Base-by-base conservation (phyloP, 2,888 invertebrate genomes). In the Amblyteles armatorius region DNA sequence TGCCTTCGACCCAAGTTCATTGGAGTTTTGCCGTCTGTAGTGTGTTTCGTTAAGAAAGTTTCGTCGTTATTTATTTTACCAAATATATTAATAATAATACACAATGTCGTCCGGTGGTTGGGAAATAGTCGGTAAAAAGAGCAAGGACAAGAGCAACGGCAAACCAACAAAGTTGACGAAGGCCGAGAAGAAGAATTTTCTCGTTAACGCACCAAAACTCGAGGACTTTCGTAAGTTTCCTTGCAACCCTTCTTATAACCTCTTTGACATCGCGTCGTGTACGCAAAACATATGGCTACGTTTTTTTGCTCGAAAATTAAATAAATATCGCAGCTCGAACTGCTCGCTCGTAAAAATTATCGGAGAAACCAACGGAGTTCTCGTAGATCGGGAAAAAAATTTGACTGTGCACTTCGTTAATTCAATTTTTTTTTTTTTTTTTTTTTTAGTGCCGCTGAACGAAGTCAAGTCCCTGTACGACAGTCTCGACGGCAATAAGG, bases 191-290 rank as follows among this genome's bases (percentile, higher is more conserved):
- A 96, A 96, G 92, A 96, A 95, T 91, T 94, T 95, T 79, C 93
- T 94, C 78, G 95, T 96, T 92, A 96, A 95, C 94, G 95, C 95
- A 71, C 96, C 96, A 36, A 97, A 97, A 95, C 94, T 96, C 86
- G 97, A 97, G 92, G 97, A 97, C 94, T 95, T 97, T 91, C 94
- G 97, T 97, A 94, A 95, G 97, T 95, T 88, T 87, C 7, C 13
- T 33, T 33, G 3, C 16, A 3, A 6, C 0, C 29, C 50, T 5
- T 52, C 82, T 73, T n/a, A 9, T 79, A 69, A 78, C 69, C 71
- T 86, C n/a, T 48, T 52, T 44, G 6, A n/a, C 9, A 16, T 69
- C 13, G 86, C 71, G 81, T 88, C 60, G 71, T 67, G 22, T 33
- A 52, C 2, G 40, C 57, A 22, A 57, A 40, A 63, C 76, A 76